phyloP scores from a whole-genome alignment of 1,140 invertebrate species.

The Armadillidium nasatum region DNA sequence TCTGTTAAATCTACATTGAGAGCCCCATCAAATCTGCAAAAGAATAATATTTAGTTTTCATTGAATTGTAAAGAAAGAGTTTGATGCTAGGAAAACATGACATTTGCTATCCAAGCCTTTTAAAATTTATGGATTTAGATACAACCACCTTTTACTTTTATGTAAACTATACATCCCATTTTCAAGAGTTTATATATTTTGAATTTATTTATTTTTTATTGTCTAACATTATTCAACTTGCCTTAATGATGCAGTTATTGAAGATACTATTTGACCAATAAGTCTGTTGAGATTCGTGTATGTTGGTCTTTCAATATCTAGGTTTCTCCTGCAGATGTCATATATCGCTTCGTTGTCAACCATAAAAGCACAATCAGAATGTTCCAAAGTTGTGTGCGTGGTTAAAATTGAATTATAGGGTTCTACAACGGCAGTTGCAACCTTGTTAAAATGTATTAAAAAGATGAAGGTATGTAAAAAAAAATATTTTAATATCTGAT shows the following conservation, averaged over 20 bases:
- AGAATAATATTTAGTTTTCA: conserved; percentile 77
- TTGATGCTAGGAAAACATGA: too few relatives aligned
- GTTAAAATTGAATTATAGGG: conserved; percentile 47
- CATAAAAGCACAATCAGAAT: conserved; percentile 76
- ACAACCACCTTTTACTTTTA: too few relatives aligned
- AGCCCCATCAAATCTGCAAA: conserved; percentile 82
- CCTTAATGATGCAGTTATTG: conserved; percentile 77
- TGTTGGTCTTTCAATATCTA: conserved; percentile 80
- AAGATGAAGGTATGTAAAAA: not conserved
- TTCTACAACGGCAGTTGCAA: conserved; percentile 51
- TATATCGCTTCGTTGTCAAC: conserved; percentile 82
- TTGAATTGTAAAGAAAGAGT: conserved; percentile 64
- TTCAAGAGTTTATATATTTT: too few relatives aligned
- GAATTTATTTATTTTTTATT: too few relatives aligned
- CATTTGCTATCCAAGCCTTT: too few relatives aligned
- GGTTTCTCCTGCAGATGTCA: conserved; percentile 79
- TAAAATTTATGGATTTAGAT: too few relatives aligned
- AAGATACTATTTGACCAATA: conserved; percentile 79
- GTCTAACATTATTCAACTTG: conserved; percentile 46
- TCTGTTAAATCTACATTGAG: conserved; percentile 86
- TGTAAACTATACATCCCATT: too few relatives aligned
- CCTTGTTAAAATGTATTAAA: conserved; percentile 50
- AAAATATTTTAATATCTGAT: not conserved
- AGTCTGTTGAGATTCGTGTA: conserved; percentile 72
- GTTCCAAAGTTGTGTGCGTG: conserved; percentile 48